phyloP scores from a whole-genome alignment of 2,113 vertebrate species.

The Phyllostomus discolor region DNA sequence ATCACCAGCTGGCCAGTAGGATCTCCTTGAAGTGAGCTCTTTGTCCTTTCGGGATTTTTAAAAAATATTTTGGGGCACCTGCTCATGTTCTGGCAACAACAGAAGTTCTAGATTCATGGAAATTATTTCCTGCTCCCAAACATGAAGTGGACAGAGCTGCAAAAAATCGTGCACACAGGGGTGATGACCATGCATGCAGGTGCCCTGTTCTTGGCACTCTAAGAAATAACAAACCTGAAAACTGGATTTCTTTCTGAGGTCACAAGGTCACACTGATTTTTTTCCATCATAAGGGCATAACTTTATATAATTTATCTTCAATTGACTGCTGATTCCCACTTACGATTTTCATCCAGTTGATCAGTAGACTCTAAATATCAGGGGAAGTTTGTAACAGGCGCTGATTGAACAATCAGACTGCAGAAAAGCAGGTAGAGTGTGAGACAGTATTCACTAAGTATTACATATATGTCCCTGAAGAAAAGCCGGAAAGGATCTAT shows the following conservation, averaged over 20 bases:
- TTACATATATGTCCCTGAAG: background rate
- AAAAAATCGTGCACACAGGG: background rate
- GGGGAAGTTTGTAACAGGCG: background rate
- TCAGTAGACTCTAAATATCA: conserved; percentile 13
- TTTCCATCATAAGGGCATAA: background rate
- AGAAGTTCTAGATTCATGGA: background rate
- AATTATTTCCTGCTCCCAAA: background rate
- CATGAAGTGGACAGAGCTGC: background rate
- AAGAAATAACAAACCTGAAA: background rate
- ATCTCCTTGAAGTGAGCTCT: background rate
- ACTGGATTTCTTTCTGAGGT: background rate
- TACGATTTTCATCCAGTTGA: conserved; percentile 23
- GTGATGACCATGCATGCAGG: background rate
- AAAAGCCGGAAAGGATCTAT: background rate
- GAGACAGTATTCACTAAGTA: background rate
- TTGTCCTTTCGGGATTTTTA: background rate
- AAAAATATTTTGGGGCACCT: background rate
- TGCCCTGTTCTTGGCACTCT: background rate
- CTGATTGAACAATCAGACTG: background rate
- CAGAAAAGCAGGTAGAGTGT: background rate
- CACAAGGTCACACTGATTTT: background rate
- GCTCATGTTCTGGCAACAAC: background rate
- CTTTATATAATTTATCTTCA: conserved; percentile 10
- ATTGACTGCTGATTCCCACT: background rate
- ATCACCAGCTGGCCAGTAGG: background rate